These are phyloP conservation scores for Ganaspis sp. DNA, from an alignment of 1,140 invertebrate species.

Conservation along the genomic window DNA sequence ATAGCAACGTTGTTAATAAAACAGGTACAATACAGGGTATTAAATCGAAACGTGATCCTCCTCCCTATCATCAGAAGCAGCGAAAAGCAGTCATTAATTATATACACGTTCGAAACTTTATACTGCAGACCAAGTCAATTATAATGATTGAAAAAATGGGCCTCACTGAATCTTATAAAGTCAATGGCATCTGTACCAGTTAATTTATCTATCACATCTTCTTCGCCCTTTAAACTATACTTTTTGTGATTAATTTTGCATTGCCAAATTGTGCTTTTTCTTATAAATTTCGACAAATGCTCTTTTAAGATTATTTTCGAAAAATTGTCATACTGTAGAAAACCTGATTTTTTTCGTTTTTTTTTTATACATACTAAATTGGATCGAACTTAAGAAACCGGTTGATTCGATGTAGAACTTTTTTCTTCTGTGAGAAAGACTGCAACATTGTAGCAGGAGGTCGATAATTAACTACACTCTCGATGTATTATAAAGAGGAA, in stretches of 20 bases:
- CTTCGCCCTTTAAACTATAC: no score
- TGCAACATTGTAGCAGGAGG: not conserved
- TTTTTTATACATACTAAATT: not conserved
- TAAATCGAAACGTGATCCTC: slow-evolving; percentile 29
- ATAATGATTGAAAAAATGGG: not conserved
- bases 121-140: slow-evolving; percentile 33
- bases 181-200: no score
- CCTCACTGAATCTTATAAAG: not conserved
- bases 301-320: no score
- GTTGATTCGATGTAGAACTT: not conserved
- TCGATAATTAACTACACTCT: not conserved
- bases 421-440: not conserved
- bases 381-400: not conserved
- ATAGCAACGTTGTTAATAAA: slow-evolving; percentile 4
- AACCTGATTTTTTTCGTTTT: not conserved
- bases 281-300: no score
- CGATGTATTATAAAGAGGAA: not conserved
- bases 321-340: no score
- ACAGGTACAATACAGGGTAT: not conserved
- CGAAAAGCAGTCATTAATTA: slow-evolving; percentile 35
- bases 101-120: slow-evolving; percentile 40
- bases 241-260: no score
- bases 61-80: slow-evolving; percentile 44
- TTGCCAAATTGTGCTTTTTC: no score
- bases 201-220: no score